Base-by-base conservation (phyloP, 1,140 invertebrate species). In the Saccostrea glomerata region DNA sequence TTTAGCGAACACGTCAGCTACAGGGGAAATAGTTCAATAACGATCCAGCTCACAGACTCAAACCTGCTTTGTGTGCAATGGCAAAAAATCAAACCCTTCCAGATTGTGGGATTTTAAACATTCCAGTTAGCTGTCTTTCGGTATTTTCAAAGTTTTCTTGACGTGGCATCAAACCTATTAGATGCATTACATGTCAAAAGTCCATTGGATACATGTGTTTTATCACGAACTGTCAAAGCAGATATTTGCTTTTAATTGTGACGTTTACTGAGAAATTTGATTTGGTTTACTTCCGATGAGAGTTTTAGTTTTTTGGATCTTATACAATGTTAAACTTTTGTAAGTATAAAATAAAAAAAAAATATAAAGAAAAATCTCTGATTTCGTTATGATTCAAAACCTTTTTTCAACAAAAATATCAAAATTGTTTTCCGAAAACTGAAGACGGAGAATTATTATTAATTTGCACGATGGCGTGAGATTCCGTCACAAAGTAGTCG, bases 21-120 rank as follows among this genome's bases (percentile, higher is more conserved):
- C 25, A 25, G n/a, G 25, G 30, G 25, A 77, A 77, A 77, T 30
- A 36, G 70, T 77, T 77, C 70, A 77, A 77, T 77, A 77, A 25
- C 25, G 30, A 77, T 30, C 25, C 23, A 11, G 70, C 25, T 77
- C 12, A 77, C 12, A 25, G 70, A 77, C 23, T 15, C 25, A 77
- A 77, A 77, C 70, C 70, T 77, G 70, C 70, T 25, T 77, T 25
- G 70, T 25, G 70, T 77, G 70, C 70, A 77, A 25, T 36, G 70
- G 70, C 25, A 77, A 63, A 77, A 77, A 77, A 77, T 77, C 70
- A 77, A 77, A 25, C 15, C 23, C 30, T 77, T 36, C 25, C 30
- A 77, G 70, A 77, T 36, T 77, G 70, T 77, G 70, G 70, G 70
- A 77, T 77, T 77, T 77, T 77, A 36, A 77, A 77, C 23, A 77